A percentile compares a stretch with the other conserved stretches of the same genome.
Conservation (phyloP, 92 coral and sea anemone species). For the Phenganax marumi region DNA sequence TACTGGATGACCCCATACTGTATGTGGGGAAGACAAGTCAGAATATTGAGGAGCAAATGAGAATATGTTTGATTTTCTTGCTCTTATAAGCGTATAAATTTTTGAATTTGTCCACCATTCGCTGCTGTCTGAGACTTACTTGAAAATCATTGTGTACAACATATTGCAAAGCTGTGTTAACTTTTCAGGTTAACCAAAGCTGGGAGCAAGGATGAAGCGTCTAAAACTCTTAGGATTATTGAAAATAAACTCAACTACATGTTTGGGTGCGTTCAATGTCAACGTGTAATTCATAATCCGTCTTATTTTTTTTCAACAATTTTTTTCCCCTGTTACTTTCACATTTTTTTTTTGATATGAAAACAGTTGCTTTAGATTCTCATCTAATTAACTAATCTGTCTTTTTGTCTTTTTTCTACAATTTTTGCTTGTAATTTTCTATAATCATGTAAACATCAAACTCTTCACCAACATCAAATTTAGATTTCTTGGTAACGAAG, state of each 20-base stretch:
- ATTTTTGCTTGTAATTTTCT: no score
- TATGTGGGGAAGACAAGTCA: no score
- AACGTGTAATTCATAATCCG: not conserved
- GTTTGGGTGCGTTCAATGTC: constrained; percentile 60
- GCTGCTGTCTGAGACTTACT: no score
- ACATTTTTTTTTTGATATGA: not conserved
- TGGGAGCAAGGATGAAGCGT: constrained; percentile 67
- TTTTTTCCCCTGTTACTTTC: not conserved
- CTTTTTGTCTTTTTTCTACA: no score
- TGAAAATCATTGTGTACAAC: no score
- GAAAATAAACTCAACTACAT: constrained; percentile 75
- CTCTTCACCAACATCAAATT: no score
- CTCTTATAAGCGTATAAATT: not conserved
- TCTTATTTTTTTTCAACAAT: not conserved
- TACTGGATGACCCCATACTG: no score
- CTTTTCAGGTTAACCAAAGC: constrained; percentile 71
- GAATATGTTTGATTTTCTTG: not conserved
- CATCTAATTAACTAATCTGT: no score
- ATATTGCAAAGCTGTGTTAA: not conserved
- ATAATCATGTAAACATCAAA: no score
- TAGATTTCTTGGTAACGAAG: constrained; percentile 93
- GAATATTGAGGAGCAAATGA: no score
- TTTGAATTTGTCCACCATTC: no score
- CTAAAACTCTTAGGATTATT: constrained; percentile 59
- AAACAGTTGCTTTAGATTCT: not conserved